A percentile compares a stretch with the other conserved stretches of the same genome.
Evolutionary conservation across 2,113 vertebrate genomes (phyloP).

Genomic region (Cinclus mexicanus): DNA sequence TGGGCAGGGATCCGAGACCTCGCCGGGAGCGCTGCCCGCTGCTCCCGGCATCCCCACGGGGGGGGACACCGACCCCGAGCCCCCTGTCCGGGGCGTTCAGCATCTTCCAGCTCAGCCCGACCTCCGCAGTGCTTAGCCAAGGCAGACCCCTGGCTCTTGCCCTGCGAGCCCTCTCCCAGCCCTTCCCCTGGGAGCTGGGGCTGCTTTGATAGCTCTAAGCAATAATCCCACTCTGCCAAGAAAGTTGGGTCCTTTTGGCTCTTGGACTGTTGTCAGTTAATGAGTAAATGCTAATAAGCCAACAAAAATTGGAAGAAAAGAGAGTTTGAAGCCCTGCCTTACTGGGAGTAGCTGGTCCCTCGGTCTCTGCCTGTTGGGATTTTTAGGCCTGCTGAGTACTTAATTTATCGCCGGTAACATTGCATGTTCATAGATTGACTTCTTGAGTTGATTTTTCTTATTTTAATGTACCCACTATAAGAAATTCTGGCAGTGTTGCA

Average conservation of each 20-base stretch:
- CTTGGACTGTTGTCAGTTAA: slow-evolving; percentile 57
- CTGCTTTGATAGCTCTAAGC: slow-evolving; percentile 66
- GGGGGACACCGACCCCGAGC: not conserved
- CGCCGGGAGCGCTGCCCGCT: not conserved
- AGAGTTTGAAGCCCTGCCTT: slow-evolving; percentile 56
- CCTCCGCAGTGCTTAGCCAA: not conserved
- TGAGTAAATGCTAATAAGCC: not conserved
- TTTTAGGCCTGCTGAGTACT: slow-evolving; percentile 73
- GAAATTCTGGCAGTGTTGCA: slow-evolving; percentile 66
- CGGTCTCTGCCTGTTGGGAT: slow-evolving; percentile 70
- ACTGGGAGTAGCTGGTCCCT: slow-evolving; percentile 40
- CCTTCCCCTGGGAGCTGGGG: not conserved
- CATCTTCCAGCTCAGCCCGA: slow-evolving; percentile 36
- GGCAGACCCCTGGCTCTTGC: not conserved
- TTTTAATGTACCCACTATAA: slow-evolving; percentile 50
- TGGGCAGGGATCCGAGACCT: slow-evolving; percentile 5
- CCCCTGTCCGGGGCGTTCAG: not conserved
- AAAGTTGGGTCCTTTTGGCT: slow-evolving; percentile 56
- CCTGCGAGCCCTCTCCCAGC: not conserved
- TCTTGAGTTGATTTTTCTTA: not conserved
- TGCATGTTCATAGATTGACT: slow-evolving; percentile 71
- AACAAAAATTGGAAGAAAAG: not conserved
- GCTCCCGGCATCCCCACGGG: not conserved
- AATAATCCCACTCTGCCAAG: slow-evolving; percentile 71
- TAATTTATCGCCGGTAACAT: slow-evolving; percentile 66